phyloP scores from a whole-genome alignment of 2,113 vertebrate genomes.

The Neotragus moschatus region DNA sequence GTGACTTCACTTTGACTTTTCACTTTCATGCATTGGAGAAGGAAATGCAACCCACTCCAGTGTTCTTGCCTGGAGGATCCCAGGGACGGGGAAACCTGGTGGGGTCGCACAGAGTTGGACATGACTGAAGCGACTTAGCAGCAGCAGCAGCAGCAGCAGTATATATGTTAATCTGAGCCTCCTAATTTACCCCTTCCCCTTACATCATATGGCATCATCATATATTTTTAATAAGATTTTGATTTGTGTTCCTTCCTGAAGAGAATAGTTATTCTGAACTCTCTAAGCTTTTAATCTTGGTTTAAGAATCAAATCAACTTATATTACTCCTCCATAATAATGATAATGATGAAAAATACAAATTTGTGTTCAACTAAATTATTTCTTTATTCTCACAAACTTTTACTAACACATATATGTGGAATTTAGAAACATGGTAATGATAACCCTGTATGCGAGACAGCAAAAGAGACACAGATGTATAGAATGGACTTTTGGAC shows the following conservation, averaged over 20 bases:
- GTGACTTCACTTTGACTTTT: too few relatives aligned
- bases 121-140: too few relatives aligned
- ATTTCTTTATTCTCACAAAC: neutral
- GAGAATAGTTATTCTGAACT: neutral
- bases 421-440: too few relatives aligned
- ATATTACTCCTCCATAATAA: neutral
- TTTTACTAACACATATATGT: too few relatives aligned
- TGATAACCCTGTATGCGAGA: too few relatives aligned
- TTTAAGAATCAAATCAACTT: slow-evolving; percentile 27
- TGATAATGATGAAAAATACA: slow-evolving; percentile 19
- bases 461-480: too few relatives aligned
- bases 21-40: too few relatives aligned
- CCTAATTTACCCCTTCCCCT: neutral
- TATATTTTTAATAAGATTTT: slow-evolving; percentile 16
- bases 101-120: too few relatives aligned
- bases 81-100: too few relatives aligned
- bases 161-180: neutral
- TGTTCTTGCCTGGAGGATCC: too few relatives aligned
- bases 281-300: neutral
- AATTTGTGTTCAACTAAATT: neutral
- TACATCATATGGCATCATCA: neutral
- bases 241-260: neutral
- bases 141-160: neutral
- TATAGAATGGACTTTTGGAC: too few relatives aligned
- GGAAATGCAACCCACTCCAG: too few relatives aligned